These are phyloP conservation scores for Synanthedon tipuliformis DNA, from an alignment of 2,888 invertebrate genomes.

Conservation along the genomic window DNA sequence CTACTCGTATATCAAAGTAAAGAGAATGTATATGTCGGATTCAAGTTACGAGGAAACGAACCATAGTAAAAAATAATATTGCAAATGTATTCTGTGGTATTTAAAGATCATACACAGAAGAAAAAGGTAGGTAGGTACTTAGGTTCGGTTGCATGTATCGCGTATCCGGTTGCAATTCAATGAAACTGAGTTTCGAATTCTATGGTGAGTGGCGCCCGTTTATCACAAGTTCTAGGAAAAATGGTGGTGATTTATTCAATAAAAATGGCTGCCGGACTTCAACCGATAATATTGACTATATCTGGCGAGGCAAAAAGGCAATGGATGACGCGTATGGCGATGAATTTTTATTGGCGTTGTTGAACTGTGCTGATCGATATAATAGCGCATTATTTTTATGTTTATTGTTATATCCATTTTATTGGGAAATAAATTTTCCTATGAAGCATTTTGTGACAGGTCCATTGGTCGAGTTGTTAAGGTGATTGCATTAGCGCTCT, in stretches of 20 bases:
- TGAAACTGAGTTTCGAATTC: conserved; percentile 29
- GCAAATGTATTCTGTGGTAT: conserved; percentile 8
- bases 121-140: conserved; percentile 7
- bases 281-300: conserved; percentile 4
- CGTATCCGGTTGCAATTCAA: conserved; percentile 27
- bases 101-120: conserved; percentile 1
- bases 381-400: background rate
- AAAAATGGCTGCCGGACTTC: conserved; percentile 8
- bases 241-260: conserved; percentile 7
- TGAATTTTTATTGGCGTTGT: background rate
- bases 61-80: background rate
- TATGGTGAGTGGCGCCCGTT: conserved; percentile 18
- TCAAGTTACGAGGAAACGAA: too few relatives aligned
- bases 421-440: background rate
- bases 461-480: too few relatives aligned
- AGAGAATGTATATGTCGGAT: too few relatives aligned
- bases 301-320: background rate
- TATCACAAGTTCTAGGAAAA: conserved; percentile 15
- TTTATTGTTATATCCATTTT: background rate
- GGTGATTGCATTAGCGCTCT: too few relatives aligned
- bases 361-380: background rate
- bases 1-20: too few relatives aligned
- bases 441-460: background rate
- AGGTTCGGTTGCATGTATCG: conserved; percentile 6
- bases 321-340: background rate